Percentiles rank a stretch among this genome's conserved stretches.
These are phyloP conservation scores for Drosophila ironensis DNA, from an alignment of 1,140 invertebrate genomes.

Conservation along the genomic window DNA sequence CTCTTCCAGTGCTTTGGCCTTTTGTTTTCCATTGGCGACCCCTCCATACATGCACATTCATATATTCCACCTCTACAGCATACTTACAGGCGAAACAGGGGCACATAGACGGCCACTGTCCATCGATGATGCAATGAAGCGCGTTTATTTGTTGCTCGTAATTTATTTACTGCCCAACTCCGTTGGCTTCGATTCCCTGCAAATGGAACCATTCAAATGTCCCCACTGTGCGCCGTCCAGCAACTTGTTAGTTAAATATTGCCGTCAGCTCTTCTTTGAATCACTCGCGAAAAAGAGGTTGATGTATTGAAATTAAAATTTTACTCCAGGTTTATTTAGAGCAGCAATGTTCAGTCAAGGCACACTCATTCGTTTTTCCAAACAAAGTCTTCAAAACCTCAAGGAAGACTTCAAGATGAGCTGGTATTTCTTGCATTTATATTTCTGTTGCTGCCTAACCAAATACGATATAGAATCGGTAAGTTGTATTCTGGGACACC, in stretches of 20 bases:
- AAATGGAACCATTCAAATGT: constrained; percentile 18
- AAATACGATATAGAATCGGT: too few relatives aligned
- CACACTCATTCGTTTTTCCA: too few relatives aligned
- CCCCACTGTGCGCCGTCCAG: constrained; percentile 11
- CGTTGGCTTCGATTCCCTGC: constrained; percentile 42
- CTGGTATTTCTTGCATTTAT: too few relatives aligned
- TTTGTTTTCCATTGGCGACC: not conserved
- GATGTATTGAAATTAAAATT: not conserved
- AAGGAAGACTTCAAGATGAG: too few relatives aligned
- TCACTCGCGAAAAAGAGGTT: not conserved
- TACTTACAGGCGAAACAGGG: too few relatives aligned
- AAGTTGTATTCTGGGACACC: too few relatives aligned
- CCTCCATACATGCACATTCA: not conserved
- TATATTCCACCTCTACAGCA: constrained; percentile 13
- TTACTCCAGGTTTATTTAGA: too few relatives aligned
- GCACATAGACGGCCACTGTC: constrained; percentile 9
- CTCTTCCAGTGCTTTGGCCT: constrained; percentile 19
- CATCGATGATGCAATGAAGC: constrained; percentile 58
- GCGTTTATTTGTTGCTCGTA: constrained; percentile 80
- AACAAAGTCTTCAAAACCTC: too few relatives aligned
- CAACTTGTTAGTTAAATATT: constrained; percentile 78
- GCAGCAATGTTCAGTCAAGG: too few relatives aligned
- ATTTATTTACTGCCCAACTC: constrained; percentile 78
- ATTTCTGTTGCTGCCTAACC: too few relatives aligned
- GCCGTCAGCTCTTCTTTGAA: constrained; percentile 47